These are phyloP conservation scores for Danaus plexippus DNA, from an alignment of 1,140 invertebrate genomes.

Conservation along the genomic window DNA sequence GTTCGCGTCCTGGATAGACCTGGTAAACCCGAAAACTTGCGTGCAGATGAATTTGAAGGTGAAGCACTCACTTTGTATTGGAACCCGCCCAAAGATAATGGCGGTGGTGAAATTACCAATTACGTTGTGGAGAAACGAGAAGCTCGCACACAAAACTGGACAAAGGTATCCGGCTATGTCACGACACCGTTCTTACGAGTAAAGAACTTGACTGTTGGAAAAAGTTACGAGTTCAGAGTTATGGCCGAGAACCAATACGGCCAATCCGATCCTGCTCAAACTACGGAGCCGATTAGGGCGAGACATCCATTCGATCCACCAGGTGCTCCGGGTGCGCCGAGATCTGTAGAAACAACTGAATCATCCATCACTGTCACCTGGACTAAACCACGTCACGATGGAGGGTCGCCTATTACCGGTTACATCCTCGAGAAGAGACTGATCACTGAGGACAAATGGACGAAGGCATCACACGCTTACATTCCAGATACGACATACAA, in stretches of 20 bases:
- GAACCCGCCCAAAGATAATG: slow-evolving; percentile 96
- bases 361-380: slow-evolving; percentile 95
- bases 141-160: slow-evolving; percentile 85
- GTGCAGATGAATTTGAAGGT: slow-evolving; percentile 94
- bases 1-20: slow-evolving; percentile 95
- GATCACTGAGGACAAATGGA: slow-evolving; percentile 92
- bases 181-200: slow-evolving; percentile 90
- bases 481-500: slow-evolving; percentile 86
- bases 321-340: slow-evolving; percentile 89
- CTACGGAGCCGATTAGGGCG: slow-evolving; percentile 90
- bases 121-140: slow-evolving; percentile 97
- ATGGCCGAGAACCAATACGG: slow-evolving; percentile 98
- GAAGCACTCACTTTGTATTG: slow-evolving; percentile 96
- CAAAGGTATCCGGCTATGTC: slow-evolving; percentile 93
- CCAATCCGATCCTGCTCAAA: slow-evolving; percentile 91
- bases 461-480: slow-evolving; percentile 86
- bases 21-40: slow-evolving; percentile 86
- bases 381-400: slow-evolving; percentile 94
- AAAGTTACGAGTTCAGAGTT: slow-evolving; percentile 97
- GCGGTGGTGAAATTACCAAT: slow-evolving; percentile 95
- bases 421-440: slow-evolving; percentile 95
- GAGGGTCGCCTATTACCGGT: slow-evolving; percentile 91
- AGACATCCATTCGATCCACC: slow-evolving; percentile 97
- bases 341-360: slow-evolving; percentile 88
- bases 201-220: slow-evolving; percentile 91